Evolutionary conservation across 2,113 vertebrate genomes (phyloP).

Genomic region (Bujurquina vittata): DNA sequence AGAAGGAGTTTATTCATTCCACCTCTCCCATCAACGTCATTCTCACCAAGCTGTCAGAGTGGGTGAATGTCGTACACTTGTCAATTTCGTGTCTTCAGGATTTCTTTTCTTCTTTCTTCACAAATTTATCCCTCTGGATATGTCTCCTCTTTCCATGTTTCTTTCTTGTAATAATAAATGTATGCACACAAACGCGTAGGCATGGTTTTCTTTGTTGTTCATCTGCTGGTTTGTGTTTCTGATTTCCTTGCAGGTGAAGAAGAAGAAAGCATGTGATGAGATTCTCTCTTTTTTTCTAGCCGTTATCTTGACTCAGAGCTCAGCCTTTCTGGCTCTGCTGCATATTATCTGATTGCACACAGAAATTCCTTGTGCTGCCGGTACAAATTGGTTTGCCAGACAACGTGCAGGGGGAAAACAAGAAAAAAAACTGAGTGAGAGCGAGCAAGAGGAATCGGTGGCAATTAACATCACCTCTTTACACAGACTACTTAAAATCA

Average conservation of each 20-base stretch:
- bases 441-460: slow-evolving; percentile 29
- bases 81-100: slow-evolving; percentile 35
- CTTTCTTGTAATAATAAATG: slow-evolving; percentile 3
- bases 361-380: slow-evolving; percentile 47
- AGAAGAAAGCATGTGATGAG: slow-evolving; percentile 50
- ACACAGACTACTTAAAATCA: slow-evolving; percentile 56
- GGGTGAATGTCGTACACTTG: slow-evolving; percentile 49
- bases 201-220: slow-evolving; percentile 15
- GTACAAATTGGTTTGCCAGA: slow-evolving; percentile 62
- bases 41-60: slow-evolving; percentile 59
- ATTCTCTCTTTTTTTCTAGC: slow-evolving; percentile 48
- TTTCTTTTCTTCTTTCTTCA: slow-evolving; percentile 12
- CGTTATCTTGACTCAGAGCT: slow-evolving; percentile 51
- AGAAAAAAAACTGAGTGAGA: background rate
- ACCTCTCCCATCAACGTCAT: slow-evolving; percentile 38
- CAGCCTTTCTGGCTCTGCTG: slow-evolving; percentile 38
- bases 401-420: background rate
- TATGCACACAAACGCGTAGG: background rate
- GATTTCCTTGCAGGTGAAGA: slow-evolving; percentile 59
- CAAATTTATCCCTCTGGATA: slow-evolving; percentile 3
- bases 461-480: slow-evolving; percentile 66
- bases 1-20: slow-evolving; percentile 65
- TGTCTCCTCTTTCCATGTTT: slow-evolving; percentile 6
- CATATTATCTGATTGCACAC: slow-evolving; percentile 60
- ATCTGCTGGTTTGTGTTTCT: slow-evolving; percentile 18